phyloP scores from a whole-genome alignment of 2,888 invertebrate species.

The Metacarcinus magister region DNA sequence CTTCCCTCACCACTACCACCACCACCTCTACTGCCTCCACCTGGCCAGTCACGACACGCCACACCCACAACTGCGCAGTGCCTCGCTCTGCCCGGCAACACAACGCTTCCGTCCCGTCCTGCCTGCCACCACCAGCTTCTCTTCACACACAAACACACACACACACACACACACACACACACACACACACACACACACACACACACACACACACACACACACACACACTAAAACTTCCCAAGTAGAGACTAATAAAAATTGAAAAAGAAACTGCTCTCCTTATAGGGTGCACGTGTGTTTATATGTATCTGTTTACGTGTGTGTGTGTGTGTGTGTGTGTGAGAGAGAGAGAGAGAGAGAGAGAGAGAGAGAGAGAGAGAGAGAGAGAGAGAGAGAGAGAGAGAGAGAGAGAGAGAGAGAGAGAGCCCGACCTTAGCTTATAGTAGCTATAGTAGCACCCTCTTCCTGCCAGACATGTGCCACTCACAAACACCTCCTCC shows the following conservation, averaged over 20 bases:
- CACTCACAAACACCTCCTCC: background rate
- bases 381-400: background rate
- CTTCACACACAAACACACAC: background rate
- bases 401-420: background rate
- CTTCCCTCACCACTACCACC: background rate
- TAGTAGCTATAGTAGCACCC: background rate
- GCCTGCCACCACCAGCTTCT: background rate
- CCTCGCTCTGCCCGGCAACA: slow-evolving; percentile 51
- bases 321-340: background rate
- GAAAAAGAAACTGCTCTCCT: too few relatives aligned
- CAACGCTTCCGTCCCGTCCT: slow-evolving; percentile 17
- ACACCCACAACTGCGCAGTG: slow-evolving; percentile 46
- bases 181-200: background rate
- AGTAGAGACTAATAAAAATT: background rate
- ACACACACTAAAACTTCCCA: background rate
- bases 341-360: background rate
- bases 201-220: background rate
- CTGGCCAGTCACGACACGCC: slow-evolving; percentile 45
- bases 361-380: background rate
- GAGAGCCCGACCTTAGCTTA: background rate
- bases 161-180: background rate
- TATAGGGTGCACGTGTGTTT: background rate
- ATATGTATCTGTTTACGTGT: background rate
- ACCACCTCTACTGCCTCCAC: background rate
- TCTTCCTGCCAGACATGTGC: background rate